Evolutionary conservation across 2,797 vertebrate genomes (phyloP).

Genomic region (Scleropages formosus): DNA sequence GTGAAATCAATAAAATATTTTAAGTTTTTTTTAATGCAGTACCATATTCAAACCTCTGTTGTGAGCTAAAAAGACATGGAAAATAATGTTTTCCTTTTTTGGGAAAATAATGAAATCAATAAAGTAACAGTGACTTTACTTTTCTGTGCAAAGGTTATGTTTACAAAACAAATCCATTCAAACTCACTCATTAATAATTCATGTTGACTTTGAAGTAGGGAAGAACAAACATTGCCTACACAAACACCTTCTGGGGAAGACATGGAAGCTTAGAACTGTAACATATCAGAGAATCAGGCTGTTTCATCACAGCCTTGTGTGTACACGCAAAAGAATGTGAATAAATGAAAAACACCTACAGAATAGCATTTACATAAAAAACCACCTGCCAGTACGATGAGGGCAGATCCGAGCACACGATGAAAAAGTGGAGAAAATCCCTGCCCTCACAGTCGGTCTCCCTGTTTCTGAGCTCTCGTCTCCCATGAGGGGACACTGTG

Average conservation of each 20-base stretch:
- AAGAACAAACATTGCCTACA: not conserved
- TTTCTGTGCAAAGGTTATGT: conserved; percentile 2
- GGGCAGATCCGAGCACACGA: conserved; percentile 50
- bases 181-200: conserved; percentile 11
- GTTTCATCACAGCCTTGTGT: not conserved
- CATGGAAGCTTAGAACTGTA: not conserved
- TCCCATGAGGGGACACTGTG: conserved; percentile 35
- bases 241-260: not conserved
- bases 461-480: conserved; percentile 41
- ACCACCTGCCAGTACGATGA: conserved; percentile 23
- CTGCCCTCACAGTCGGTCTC: conserved; percentile 46
- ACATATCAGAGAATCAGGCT: no score
- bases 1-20: not conserved
- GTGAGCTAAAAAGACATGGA: not conserved
- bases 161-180: not conserved
- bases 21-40: not conserved
- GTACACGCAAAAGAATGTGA: conserved; percentile 32
- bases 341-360: not conserved
- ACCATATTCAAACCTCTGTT: not conserved
- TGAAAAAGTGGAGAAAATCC: conserved; percentile 44
- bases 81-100: not conserved
- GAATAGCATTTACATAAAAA: not conserved
- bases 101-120: not conserved
- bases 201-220: not conserved
- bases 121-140: not conserved